Base-by-base conservation (phyloP, 1,140 invertebrate genomes). In the Megalopta genalis region DNA sequence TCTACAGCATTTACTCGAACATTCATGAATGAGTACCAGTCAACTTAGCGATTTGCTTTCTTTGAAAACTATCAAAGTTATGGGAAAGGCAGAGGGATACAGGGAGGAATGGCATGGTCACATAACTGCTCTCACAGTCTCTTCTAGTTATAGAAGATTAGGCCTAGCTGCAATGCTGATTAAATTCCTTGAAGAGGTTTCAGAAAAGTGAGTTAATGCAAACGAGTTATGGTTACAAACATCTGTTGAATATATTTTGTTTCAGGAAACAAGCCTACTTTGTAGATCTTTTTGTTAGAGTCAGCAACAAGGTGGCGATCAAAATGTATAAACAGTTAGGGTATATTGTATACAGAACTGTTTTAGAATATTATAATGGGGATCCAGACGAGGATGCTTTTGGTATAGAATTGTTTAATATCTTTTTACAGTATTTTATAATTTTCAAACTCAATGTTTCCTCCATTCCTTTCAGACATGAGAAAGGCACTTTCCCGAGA, bases 81-180 rank as follows among this genome's bases (percentile, higher is more conserved):
- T 99, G 98, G 99, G 98, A 46, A 99, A 99, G 93, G 97, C 98
- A 16, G 99, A 99, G 94, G 99, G 99, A 0, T 95, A 95, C 88
- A 96, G 96, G 77, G 97, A 99, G 88, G 97, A 98, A 90, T 99
- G 98, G 98, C 99, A 99, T 95, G 99, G 99, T 2, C 99, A 99
- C 94, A 99, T 99, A 4, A 99, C 99, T 25, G 98, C 98, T 21
- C 93, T 99, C 10, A 99, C 98, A 42, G 98, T 99, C n/a, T 97
- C 98, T 52, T 97, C 98, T 21, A 97, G 98, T 88, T 99, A 97
- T 89, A 94, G 99, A 89, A 94, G 98, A 86, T 91, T 99, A 12
- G 98, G 98, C 8, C 93, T 99, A 65, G 99, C 99, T 57, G 97
- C 96, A 2, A 97, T 96, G 76, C 93, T 99, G n/a, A 99, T 99